Percentiles rank a stretch among this genome's conserved stretches.
phyloP scores from a whole-genome alignment of 2,113 vertebrate genomes.

The Brachyistius frenatus region DNA sequence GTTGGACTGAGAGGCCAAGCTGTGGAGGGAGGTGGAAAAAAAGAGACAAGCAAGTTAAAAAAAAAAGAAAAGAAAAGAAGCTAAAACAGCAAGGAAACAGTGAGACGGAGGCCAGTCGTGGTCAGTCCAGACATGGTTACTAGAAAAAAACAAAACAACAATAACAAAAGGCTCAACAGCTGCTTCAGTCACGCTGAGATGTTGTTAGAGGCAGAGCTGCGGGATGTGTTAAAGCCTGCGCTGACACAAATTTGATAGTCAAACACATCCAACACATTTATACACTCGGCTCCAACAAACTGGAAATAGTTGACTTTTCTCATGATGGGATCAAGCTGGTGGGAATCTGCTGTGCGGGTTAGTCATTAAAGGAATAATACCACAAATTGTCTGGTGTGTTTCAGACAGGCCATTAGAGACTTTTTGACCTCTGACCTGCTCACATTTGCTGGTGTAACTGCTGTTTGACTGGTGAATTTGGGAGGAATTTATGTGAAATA shows the following conservation, averaged over 20 bases:
- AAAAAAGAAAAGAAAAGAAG: conserved; percentile 43
- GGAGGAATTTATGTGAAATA: too few relatives aligned
- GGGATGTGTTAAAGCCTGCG: conserved; percentile 22
- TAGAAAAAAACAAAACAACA: conserved; percentile 3
- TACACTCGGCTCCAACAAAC: conserved; percentile 8
- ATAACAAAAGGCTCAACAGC: conserved; percentile 39
- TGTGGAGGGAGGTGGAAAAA: conserved; percentile 74
- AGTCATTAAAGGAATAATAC: too few relatives aligned
- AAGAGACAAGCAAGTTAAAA: conserved; percentile 53
- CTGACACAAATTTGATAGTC: conserved; percentile 10
- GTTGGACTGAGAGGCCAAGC: conserved; percentile 85
- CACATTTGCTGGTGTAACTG: too few relatives aligned
- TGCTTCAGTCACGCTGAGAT: conserved; percentile 42
- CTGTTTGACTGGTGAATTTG: too few relatives aligned
- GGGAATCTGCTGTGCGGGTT: too few relatives aligned
- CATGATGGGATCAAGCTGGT: too few relatives aligned
- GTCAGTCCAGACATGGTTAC: conserved; percentile 40
- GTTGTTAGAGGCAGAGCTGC: conserved; percentile 12
- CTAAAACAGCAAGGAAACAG: conserved; percentile 58
- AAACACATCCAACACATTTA: conserved; percentile 26
- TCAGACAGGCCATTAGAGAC: too few relatives aligned
- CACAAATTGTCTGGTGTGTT: too few relatives aligned
- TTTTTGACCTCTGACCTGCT: too few relatives aligned
- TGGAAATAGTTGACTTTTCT: not conserved
- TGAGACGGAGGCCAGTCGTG: conserved; percentile 20